These are phyloP conservation scores for Macroteleia sp. DNA, from an alignment of 2,888 invertebrate genomes.

Conservation along the genomic window DNA sequence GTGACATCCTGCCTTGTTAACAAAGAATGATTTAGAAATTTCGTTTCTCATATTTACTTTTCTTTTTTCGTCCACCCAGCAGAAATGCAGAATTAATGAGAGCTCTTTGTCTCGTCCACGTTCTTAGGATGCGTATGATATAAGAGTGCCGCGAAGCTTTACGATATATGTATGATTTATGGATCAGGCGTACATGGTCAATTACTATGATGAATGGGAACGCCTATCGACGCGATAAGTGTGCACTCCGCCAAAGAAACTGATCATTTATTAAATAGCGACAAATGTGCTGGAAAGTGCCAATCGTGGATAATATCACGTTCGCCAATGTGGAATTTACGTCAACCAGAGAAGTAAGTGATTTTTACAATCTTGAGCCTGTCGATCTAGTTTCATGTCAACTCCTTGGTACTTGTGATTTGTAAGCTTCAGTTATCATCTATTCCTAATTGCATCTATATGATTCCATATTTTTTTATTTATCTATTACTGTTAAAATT, in stretches of 20 bases:
- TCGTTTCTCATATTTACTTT: constrained; percentile 27
- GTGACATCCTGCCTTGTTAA: constrained; percentile 72
- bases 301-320: constrained; percentile 47
- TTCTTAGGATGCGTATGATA: constrained; percentile 35
- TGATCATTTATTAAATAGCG: constrained; percentile 58
- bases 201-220: constrained; percentile 64
- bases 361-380: background rate
- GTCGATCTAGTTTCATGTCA: constrained; percentile 6
- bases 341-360: constrained; percentile 21
- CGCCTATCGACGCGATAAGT: constrained; percentile 64
- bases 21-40: constrained; percentile 67
- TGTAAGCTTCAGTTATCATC: background rate
- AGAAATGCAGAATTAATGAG: constrained; percentile 60
- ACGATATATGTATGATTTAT: constrained; percentile 57
- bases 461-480: too few species aligned
- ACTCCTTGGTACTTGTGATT: background rate
- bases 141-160: constrained; percentile 26
- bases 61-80: constrained; percentile 6
- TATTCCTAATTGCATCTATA: too few species aligned
- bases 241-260: constrained; percentile 40
- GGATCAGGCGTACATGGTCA: constrained; percentile 52
- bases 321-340: constrained; percentile 19
- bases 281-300: constrained; percentile 51
- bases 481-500: too few species aligned
- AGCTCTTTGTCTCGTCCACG: constrained; percentile 50